Evolutionary conservation across 1,140 invertebrate genomes (phyloP).

Genomic region (Drosophila melanogaster): DNA sequence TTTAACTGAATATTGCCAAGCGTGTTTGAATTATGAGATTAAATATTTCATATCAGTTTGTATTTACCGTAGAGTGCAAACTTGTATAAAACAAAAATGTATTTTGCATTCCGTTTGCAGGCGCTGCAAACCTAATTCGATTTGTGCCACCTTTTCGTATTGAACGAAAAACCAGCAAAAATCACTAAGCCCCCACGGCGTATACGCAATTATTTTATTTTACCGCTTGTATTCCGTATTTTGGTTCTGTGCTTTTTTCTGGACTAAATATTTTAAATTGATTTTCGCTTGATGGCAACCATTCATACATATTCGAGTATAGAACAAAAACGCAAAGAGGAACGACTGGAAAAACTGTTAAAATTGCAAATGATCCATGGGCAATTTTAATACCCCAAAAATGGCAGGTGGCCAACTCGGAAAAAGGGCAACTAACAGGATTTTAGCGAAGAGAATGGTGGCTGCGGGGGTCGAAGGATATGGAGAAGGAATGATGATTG

Average conservation of each 20-base stretch:
- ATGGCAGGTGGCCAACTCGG: constrained; percentile 44
- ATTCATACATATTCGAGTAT: constrained; percentile 65
- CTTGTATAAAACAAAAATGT: not conserved
- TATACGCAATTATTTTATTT: constrained; percentile 48
- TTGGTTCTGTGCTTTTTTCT: not conserved
- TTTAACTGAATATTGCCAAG: too few species aligned
- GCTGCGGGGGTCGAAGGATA: not conserved
- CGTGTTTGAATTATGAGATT: constrained; percentile 12
- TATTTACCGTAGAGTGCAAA: not conserved
- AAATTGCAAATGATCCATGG: constrained; percentile 70
- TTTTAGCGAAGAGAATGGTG: not conserved
- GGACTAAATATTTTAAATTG: constrained; percentile 46
- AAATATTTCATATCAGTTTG: constrained; percentile 10
- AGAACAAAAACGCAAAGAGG: constrained; percentile 18
- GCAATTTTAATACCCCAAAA: constrained; percentile 63
- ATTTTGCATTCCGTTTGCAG: constrained; percentile 41
- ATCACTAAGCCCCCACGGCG: constrained; percentile 24
- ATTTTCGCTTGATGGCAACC: constrained; percentile 45
- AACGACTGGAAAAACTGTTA: constrained; percentile 33
- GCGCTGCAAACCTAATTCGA: constrained; percentile 39
- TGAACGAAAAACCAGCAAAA: not conserved
- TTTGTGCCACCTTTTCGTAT: constrained; percentile 5
- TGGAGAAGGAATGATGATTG: constrained; percentile 11
- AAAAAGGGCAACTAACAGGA: constrained; percentile 13
- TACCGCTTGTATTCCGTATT: constrained; percentile 5